Conservation (phyloP, 2,113 vertebrate species). For the Mustela lutreola region DNA sequence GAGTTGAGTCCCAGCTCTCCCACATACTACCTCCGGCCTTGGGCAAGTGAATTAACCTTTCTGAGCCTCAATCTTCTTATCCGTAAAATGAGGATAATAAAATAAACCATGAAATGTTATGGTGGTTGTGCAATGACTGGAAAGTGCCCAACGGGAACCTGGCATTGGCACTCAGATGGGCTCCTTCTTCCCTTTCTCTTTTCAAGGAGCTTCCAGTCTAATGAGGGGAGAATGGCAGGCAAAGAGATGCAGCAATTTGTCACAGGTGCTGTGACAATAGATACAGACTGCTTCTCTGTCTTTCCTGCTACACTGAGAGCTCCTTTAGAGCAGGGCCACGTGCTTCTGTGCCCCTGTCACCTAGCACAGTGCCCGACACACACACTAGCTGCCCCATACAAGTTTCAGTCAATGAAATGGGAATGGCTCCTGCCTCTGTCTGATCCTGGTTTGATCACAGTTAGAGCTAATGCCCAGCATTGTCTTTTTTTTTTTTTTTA, state of each 20-base stretch:
- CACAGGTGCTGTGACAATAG: not conserved
- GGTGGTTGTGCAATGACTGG: not conserved
- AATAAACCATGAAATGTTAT: not conserved
- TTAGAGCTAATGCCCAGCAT: not conserved
- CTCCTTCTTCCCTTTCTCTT: not conserved
- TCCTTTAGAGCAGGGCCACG: not conserved
- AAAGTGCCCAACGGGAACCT: not conserved
- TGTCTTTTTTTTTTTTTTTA: not conserved
- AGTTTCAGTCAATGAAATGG: not conserved
- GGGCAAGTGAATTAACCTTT: not conserved
- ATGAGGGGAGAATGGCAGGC: not conserved
- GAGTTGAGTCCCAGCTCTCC: not conserved
- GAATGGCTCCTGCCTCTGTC: not conserved
- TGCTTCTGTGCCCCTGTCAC: too few species aligned
- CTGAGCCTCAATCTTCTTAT: not conserved
- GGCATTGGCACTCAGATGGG: not conserved
- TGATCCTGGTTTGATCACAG: too few species aligned
- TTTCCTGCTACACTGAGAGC: not conserved
- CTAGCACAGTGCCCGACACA: not conserved
- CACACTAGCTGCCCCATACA: not conserved
- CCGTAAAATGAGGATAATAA: not conserved
- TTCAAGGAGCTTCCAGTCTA: not conserved
- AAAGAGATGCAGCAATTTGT: not conserved
- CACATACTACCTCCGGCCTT: not conserved
- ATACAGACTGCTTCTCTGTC: not conserved